Conservation (phyloP, 2,888 invertebrate species). For the Cataglyphis livida region DNA sequence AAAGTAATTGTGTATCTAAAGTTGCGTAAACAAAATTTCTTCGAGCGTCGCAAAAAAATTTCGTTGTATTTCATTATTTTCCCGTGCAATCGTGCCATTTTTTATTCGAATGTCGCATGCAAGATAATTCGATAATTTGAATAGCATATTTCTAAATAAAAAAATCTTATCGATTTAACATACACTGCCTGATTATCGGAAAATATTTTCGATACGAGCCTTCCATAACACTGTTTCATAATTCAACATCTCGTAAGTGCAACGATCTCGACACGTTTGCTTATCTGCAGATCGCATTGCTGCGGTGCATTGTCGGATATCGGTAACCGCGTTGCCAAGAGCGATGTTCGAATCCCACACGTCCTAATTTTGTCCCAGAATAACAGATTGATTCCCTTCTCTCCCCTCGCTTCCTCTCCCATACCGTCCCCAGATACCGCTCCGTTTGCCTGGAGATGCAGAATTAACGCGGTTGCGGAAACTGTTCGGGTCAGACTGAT, state of each 20-base stretch:
- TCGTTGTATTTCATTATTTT: background rate
- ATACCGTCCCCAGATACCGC: background rate
- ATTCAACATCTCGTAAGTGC: background rate
- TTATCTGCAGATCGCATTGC: background rate
- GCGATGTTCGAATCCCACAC: background rate
- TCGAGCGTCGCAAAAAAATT: background rate
- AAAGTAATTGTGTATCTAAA: slow-evolving; percentile 14
- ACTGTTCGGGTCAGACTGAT: slow-evolving; percentile 58
- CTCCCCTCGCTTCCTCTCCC: background rate
- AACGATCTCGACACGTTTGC: background rate
- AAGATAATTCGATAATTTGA: background rate
- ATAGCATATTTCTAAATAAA: background rate
- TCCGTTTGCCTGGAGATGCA: slow-evolving; percentile 31
- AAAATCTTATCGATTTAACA: background rate
- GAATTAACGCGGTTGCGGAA: slow-evolving; percentile 51
- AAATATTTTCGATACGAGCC: background rate
- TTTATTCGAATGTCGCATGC: background rate
- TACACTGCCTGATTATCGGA: background rate
- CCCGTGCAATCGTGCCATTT: background rate
- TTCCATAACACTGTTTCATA: background rate
- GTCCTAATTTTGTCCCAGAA: slow-evolving; percentile 30
- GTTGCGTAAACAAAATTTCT: slow-evolving; percentile 23
- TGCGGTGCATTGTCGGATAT: background rate
- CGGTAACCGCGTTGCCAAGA: background rate
- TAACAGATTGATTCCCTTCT: slow-evolving; percentile 26